These are phyloP conservation scores for Tyria jacobaeae DNA, from an alignment of 2,888 invertebrate species.

Conservation along the genomic window DNA sequence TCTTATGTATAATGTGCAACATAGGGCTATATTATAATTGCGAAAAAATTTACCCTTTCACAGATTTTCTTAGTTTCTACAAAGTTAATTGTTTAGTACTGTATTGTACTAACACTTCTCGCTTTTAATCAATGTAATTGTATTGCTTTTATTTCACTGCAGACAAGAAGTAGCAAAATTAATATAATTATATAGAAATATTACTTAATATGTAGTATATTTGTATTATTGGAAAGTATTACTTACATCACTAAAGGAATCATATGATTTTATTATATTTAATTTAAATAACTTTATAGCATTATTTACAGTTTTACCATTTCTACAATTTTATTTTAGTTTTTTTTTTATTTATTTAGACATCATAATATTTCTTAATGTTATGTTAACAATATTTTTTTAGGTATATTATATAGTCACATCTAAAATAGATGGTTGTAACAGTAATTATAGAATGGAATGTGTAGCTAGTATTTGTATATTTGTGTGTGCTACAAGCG, in stretches of 20 bases:
- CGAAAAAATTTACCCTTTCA: conserved; percentile 48
- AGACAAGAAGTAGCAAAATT: conserved; percentile 10
- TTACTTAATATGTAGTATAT: background rate
- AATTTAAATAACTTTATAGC: background rate
- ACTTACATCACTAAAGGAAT: conserved; percentile 41
- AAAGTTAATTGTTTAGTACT: conserved; percentile 22
- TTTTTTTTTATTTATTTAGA: conserved; percentile 5
- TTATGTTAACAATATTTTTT: background rate
- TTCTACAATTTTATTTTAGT: conserved; percentile 9
- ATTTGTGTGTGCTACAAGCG: conserved; percentile 34
- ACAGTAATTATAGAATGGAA: conserved; percentile 26
- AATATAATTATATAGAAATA: background rate
- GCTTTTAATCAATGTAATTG: conserved; percentile 21
- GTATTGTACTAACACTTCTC: conserved; percentile 1
- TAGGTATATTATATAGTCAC: background rate
- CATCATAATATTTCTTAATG: background rate
- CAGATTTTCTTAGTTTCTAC: conserved; percentile 34
- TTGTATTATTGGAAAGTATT: conserved; percentile 12
- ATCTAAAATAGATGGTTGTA: background rate
- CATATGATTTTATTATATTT: conserved; percentile 33
- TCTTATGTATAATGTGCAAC: conserved; percentile 29
- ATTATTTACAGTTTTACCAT: conserved; percentile 13
- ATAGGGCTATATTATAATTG: conserved; percentile 48
- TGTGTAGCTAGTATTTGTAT: conserved; percentile 31
- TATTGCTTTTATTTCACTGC: conserved; percentile 30